Percentiles rank a stretch among this genome's conserved stretches.
These are phyloP conservation scores for Australoheros scitulus DNA, from an alignment of 2,113 vertebrate species.

Conservation along the genomic window DNA sequence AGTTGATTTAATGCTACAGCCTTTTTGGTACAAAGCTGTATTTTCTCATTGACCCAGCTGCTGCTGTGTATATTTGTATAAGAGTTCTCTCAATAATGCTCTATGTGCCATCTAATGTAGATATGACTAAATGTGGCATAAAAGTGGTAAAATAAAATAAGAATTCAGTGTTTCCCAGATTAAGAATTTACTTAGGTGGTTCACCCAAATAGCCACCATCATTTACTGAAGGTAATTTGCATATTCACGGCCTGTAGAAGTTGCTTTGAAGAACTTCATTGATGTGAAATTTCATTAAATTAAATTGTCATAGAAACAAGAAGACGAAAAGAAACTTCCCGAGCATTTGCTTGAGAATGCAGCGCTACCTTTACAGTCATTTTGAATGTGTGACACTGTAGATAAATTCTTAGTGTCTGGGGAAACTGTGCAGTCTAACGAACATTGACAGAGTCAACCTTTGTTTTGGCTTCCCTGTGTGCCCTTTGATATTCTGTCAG, in stretches of 20 bases:
- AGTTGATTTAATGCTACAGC: constrained; percentile 24
- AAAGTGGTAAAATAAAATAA: not conserved
- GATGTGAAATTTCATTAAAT: not conserved
- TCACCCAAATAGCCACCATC: not conserved
- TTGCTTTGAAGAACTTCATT: not conserved
- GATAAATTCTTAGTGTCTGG: not conserved
- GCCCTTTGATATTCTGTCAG: not conserved
- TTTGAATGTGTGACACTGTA: constrained; percentile 4
- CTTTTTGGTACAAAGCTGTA: constrained; percentile 12
- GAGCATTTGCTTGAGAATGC: accelerated
- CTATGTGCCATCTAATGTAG: constrained; percentile 48
- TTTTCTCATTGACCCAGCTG: constrained; percentile 4
- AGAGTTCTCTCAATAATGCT: constrained; percentile 11
- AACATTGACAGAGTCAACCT: not conserved
- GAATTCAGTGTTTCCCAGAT: not conserved
- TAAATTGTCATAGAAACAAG: not conserved
- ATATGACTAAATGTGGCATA: constrained; percentile 18
- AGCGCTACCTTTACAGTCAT: not conserved
- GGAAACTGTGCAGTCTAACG: not conserved
- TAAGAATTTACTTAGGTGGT: constrained; percentile 17
- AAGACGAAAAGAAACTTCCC: not conserved
- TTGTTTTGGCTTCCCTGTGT: not conserved
- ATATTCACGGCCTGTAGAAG: not conserved
- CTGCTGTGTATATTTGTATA: constrained; percentile 18
- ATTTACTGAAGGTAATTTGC: not conserved